These are phyloP conservation scores for Trichosurus vulpecula DNA, from an alignment of 2,797 vertebrate species.

Conservation along the genomic window DNA sequence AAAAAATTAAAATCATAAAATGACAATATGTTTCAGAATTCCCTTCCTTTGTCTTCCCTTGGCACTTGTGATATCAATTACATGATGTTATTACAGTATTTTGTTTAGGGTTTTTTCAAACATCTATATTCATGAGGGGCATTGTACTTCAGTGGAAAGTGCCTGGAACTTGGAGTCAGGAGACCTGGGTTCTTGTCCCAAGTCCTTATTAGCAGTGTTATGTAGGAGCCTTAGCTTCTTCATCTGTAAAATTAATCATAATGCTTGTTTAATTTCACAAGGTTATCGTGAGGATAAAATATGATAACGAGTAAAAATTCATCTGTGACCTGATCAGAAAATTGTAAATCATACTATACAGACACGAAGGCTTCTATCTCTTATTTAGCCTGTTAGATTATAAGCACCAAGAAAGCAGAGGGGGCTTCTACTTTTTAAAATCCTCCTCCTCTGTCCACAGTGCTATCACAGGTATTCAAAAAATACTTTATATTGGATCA, in stretches of 20 bases:
- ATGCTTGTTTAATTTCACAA: not conserved
- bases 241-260: not conserved
- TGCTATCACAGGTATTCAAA: not conserved
- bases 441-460: not conserved
- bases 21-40: slow-evolving; percentile 16
- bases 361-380: not conserved
- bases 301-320: not conserved
- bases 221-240: not conserved
- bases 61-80: not conserved
- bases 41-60: not conserved
- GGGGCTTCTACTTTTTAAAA: not conserved
- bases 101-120: slow-evolving; percentile 24
- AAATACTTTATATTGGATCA: not conserved
- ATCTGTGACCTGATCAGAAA: not conserved
- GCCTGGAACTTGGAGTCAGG: not conserved
- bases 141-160: slow-evolving; percentile 28
- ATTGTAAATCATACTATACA: not conserved
- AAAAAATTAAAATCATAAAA: slow-evolving; percentile 21
- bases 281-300: not conserved
- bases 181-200: not conserved
- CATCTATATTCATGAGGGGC: slow-evolving; percentile 1
- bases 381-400: not conserved
- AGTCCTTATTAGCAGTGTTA: not conserved
- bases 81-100: slow-evolving; percentile 11
- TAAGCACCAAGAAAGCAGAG: not conserved